A percentile compares a stretch with the other conserved stretches of the same genome.
These are phyloP conservation scores for Platycercus adscitus DNA, from an alignment of 2,113 vertebrate genomes.

Conservation along the genomic window DNA sequence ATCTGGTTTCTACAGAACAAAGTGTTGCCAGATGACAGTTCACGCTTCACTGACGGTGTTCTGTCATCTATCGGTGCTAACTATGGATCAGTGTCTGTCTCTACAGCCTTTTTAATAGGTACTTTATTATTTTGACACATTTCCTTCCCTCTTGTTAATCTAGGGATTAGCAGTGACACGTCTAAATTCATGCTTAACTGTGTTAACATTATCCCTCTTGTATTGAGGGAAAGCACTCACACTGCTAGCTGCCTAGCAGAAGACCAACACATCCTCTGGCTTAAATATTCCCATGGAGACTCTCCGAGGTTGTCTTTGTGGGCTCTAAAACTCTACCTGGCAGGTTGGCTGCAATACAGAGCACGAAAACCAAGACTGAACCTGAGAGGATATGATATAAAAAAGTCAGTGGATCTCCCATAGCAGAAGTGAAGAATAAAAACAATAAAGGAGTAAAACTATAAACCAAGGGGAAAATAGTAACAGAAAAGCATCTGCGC, in stretches of 20 bases:
- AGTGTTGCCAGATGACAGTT: not conserved
- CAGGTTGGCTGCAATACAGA: not conserved
- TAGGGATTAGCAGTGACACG: slow-evolving; percentile 24
- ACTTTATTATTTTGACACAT: slow-evolving; percentile 47
- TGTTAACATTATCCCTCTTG: slow-evolving; percentile 29
- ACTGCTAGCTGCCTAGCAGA: not conserved
- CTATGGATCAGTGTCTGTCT: slow-evolving; percentile 24
- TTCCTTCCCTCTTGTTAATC: slow-evolving; percentile 33
- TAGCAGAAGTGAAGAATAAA: not conserved
- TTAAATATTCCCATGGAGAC: not conserved
- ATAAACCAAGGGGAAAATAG: not conserved
- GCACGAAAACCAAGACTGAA: not conserved
- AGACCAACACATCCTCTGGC: not conserved
- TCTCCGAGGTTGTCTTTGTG: not conserved
- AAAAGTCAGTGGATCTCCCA: not conserved
- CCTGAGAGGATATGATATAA: not conserved
- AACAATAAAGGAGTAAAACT: not conserved
- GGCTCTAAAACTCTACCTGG: not conserved
- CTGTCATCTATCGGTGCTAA: not conserved
- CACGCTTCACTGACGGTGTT: not conserved
- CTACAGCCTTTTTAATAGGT: slow-evolving; percentile 21
- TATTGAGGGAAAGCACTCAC: not conserved
- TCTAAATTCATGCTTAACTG: slow-evolving; percentile 36
- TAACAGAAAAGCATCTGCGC: not conserved
- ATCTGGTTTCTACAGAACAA: not conserved